Base-by-base conservation (phyloP, 1,140 invertebrate species). In the Drosophila teissieri region DNA sequence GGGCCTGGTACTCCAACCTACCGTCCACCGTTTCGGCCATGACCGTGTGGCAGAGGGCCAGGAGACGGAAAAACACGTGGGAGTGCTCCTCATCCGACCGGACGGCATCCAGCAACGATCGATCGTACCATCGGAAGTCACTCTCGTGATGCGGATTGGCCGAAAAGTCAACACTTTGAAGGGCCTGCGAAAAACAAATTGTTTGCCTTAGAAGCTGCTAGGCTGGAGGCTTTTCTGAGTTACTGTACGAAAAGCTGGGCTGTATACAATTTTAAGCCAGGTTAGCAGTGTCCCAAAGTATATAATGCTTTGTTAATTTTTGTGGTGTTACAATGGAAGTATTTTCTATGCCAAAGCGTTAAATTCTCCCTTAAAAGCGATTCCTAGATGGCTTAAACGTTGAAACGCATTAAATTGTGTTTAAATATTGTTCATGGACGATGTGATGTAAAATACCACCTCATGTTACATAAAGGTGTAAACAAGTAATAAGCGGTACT, bases 11-110 rank as follows among this genome's bases (percentile, higher is more conserved):
- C 62, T 92, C 91, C 15, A 92, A 36, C 1, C 70, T 68, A 80
- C 97, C 97, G 60, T 96, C 95, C 84, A 96, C 97, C 62, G 97
- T 95, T 55, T 98, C 98, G 0, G 98, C 96, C 98, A 99, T 99
- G n/a, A 99, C 98, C 4, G 98, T 99, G 92, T 99, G 98, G 92
- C 98, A 99, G 2, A 98, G 92, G 3, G 98, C 96, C 40, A 99
- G 93, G 34, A 98, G 93, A 24, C 96, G 94, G 93, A 98, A 99
- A 93, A 99, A 99, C 80, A 95, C 95, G 79, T 97, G 95, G 24
- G 96, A 95, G 78, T 97, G 94, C 22, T 93, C 91, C 82, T 98
- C 95, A 58, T 95, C 94, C 4, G 94, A 93, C 72, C 94, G 94
- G 15, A 99, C 96, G 11, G 97, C 97, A 65, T 98, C 96, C 64